Base-by-base conservation (phyloP, 2,888 invertebrate species). In the Mythimna vitellina region DNA sequence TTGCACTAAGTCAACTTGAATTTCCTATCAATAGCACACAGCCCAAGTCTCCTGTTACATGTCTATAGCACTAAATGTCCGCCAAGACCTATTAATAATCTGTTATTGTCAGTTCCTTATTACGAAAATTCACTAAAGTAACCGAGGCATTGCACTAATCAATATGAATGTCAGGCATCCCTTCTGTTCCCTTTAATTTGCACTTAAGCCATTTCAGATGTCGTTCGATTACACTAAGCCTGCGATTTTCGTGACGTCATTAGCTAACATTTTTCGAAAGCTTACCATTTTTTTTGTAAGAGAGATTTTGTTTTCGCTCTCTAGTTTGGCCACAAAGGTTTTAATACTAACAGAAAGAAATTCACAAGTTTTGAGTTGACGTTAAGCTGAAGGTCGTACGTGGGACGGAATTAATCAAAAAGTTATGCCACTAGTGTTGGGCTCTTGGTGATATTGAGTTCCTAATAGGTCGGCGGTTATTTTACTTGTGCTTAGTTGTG, bases 341-440 rank as follows among this genome's bases (percentile, higher is more conserved):
- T 73, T 72, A 75, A 73, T 76, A 76, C 22, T 56, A 60, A 68
- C 38, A 77, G 60, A 76, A 85, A 80, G 57, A 80, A 65, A 76
- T 73, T 77, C 61, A 51, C 53, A 80, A 73, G 74, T 76, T 75
- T 66, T 60, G 22, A 70, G 63, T 70, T 66, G 56, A 68, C 60
- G 70, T 64, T 69, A 64, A 73, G 65, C 67, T 57, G 20, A 74
- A 81, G 75, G 64, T 63, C 56, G 61, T 57, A 68, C 73, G 73
- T 77, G 73, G 61, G 49, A 42, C 22, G n/a, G 71, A 82, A 76
- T 85, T 80, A 77, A 75, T 82, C 70, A 70, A 70, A 71, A 73
- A 75, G 58, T 77, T 73, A 63, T 73, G 22, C 22, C 42, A 42
- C 25, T 63, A 65, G 54, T 46, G 46, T 70, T 54, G 51, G 69